A percentile compares a stretch with the other conserved stretches of the same genome.
Evolutionary conservation across 35 echinoderm and acorn worm species (phyloP).

Genomic region (Ptychodera flava): DNA sequence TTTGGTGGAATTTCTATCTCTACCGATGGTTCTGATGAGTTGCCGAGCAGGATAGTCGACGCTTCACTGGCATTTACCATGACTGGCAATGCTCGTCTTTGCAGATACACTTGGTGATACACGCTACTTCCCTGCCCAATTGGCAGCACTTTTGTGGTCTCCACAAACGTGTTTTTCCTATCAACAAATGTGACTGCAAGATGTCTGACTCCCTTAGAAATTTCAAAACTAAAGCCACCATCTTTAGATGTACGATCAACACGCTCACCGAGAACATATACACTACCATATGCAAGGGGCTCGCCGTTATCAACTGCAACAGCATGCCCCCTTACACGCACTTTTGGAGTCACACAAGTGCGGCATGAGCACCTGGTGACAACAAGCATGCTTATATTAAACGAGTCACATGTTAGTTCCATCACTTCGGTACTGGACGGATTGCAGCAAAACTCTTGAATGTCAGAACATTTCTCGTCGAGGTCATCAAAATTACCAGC

Average conservation of each 20-base stretch:
- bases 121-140: not conserved
- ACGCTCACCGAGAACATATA: not conserved
- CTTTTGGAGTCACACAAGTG: not conserved
- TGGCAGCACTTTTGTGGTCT: not conserved
- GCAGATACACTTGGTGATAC: not conserved
- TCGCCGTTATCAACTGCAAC: not conserved
- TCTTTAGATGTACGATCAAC: not conserved
- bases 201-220: not conserved
- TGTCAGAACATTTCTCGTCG: not conserved
- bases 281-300: not conserved
- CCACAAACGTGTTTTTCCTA: not conserved
- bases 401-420: not conserved
- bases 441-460: not conserved
- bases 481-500: not conserved
- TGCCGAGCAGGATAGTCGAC: not conserved
- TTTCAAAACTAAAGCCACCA: not conserved
- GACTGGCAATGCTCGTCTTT: not conserved
- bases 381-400: not conserved
- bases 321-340: not conserved
- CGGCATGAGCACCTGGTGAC: not conserved
- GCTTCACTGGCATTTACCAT: not conserved
- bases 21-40: not conserved
- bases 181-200: not conserved
- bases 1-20: not conserved
- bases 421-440: not conserved